Base-by-base conservation (phyloP, 2,797 vertebrate species). In the Dromococcyx pavoninus region DNA sequence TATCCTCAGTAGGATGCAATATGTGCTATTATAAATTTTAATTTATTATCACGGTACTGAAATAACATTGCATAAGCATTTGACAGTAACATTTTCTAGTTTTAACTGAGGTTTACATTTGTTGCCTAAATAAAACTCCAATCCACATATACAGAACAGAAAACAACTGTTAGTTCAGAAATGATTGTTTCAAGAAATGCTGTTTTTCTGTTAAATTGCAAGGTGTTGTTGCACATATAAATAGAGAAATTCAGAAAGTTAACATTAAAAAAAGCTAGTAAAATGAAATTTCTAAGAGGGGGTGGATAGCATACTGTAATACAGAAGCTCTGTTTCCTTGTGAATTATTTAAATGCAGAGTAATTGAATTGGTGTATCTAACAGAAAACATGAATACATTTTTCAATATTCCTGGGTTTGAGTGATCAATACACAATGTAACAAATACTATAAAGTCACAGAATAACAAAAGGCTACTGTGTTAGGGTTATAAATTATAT, bases 121-220 rank as follows among this genome's bases (percentile, higher is more conserved):
- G 86, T 32, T 76, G 46, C 61, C n/a, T 89, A 64, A 91, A 86
- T 61, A 82, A 84, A 89, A 81, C 13, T 72, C n/a, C 32, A 53
- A 15, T 79, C 23, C 44, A 23, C 11, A 37, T 23, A 57, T 23
- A 46, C 6, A 33, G 86, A 95, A 93, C 4, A 71, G 60, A 94
- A 93, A 84, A 11, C 37, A 94, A 96, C 70, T 88, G 16, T 46
- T 86, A 65, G 37, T 82, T 92, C 72, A 82, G 54, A 92, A 95
- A 83, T 70, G 7, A 61, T 60, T 64, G 39, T 66, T 74, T 80
- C 24, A 73, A 71, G 53, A 85, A 79, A 35, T 23, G 16, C 2
- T 69, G 14, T 28, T 58, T 76, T 86, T 65, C 74, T 81, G 15
- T 67, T 91, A 54, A 64, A 86, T 71, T 79, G n/a, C 27, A 88